Conservation (phyloP, 2,113 vertebrate species). For the Pseudonaja textilis region DNA sequence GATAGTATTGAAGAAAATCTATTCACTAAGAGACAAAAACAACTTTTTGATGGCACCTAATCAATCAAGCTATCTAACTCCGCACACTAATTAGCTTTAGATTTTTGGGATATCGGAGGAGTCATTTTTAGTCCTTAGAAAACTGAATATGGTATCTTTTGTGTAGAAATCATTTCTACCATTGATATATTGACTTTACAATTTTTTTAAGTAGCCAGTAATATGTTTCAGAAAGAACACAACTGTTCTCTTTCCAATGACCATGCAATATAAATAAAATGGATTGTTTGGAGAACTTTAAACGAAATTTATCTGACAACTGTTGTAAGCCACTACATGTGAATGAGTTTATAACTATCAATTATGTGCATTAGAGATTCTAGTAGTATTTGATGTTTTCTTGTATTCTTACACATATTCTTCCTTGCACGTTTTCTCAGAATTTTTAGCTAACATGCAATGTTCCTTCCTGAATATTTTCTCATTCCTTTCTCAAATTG, state of each 20-base stretch:
- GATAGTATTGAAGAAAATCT: background rate
- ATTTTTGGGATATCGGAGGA: background rate
- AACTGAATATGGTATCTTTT: background rate
- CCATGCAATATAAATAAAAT: accelerated
- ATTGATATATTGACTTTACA: background rate
- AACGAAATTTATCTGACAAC: background rate
- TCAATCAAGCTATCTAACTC: background rate
- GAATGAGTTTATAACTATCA: background rate
- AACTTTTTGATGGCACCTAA: background rate
- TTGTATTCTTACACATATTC: accelerated
- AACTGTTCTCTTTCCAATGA: background rate
- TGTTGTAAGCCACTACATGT: background rate
- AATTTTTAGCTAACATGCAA: accelerated
- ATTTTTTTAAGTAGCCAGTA: background rate
- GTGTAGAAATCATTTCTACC: background rate
- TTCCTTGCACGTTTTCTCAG: accelerated
- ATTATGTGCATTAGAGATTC: accelerated
- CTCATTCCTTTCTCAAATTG: background rate
- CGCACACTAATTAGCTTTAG: background rate
- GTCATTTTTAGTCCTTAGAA: background rate
- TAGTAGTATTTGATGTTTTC: background rate
- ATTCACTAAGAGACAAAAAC: background rate
- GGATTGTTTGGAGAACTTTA: background rate
- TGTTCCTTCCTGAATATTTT: accelerated
- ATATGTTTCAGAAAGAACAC: background rate